A percentile compares a stretch with the other conserved stretches of the same genome.
These are phyloP conservation scores for Sipha flava DNA, from an alignment of 1,140 invertebrate species.

Conservation along the genomic window DNA sequence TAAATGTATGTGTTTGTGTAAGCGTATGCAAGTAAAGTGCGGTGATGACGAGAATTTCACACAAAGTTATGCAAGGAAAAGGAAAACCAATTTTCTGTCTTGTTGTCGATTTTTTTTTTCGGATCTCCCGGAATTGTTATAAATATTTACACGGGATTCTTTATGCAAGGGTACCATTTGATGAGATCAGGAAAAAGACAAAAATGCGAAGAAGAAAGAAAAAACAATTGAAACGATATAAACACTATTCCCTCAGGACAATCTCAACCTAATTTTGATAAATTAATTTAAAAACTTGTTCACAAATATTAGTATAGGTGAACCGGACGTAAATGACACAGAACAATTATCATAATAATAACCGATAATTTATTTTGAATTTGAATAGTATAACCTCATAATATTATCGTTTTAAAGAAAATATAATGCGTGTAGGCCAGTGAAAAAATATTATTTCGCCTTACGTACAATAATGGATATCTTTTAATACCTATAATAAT, in stretches of 20 bases:
- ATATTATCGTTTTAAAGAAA: too few relatives aligned
- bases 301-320: conserved; percentile 34
- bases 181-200: background rate
- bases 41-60: too few relatives aligned
- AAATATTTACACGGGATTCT: conserved; percentile 6
- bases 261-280: conserved; percentile 33
- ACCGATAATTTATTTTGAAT: too few relatives aligned
- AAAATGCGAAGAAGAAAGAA: background rate
- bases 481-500: too few relatives aligned
- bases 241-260: conserved; percentile 18
- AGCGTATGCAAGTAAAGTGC: too few relatives aligned
- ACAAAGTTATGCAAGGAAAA: background rate
- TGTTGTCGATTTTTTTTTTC: background rate
- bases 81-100: conserved; percentile 3
- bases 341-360: too few relatives aligned
- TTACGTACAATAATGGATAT: too few relatives aligned
- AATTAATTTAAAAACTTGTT: conserved; percentile 34
- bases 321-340: too few relatives aligned
- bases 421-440: too few relatives aligned
- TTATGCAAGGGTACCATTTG: background rate
- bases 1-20: background rate
- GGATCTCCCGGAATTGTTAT: background rate
- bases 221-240: background rate
- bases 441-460: too few relatives aligned
- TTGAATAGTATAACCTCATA: too few relatives aligned